Evolutionary conservation across 2,113 vertebrate genomes (phyloP), one percentile per base, ranked within the genome.

Genomic region (Cochlearius cochlearius): DNA sequence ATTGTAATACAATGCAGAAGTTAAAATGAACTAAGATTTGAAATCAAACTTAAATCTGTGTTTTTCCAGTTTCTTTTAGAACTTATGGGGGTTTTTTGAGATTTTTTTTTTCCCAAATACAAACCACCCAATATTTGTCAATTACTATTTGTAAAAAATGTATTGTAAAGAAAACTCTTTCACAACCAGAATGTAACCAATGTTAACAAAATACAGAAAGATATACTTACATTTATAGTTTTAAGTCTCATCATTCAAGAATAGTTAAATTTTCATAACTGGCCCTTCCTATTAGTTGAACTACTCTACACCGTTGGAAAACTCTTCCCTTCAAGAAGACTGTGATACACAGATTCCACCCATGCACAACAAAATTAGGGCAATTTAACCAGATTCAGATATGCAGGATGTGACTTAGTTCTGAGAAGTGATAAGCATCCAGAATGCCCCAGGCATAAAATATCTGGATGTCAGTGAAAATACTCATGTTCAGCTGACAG

Each of bases 51-150:
- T n/a, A 45, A 55, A 36, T 45, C 23, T 56, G 16, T 58, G 26
- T 8, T 72, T 41, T 67, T 43, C 18, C 2, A 7, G 4, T 29
- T 27, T 77, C n/a, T n/a, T n/a, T 58, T 25, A 26, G 7, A 75
- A 41, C 1, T 36, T 64, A 2, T 1, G 4, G 4, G 2, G 1
- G 5, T 16, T 19, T 67, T 36, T 17, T 26, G 4, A 62, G 36
- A 22, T 56, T 55, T 41, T 2, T 19, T 23, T 69, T 39, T 20
- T 18, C 8, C 18, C 18, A 56, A 67, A 82, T 53, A 60, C 7
- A 27, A 21, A 26, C 19, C 22, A 27, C 6, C 29, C 56, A 39
- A 17, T 45, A 66, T 14, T 71, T 93, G 10, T 19, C 16, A 87
- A 27, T 4, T 47, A 21, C 8, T 53, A 15, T 17, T 59, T 30